These are phyloP conservation scores for Siphamia tubifer DNA, from an alignment of 2,113 vertebrate genomes.

Conservation along the genomic window DNA sequence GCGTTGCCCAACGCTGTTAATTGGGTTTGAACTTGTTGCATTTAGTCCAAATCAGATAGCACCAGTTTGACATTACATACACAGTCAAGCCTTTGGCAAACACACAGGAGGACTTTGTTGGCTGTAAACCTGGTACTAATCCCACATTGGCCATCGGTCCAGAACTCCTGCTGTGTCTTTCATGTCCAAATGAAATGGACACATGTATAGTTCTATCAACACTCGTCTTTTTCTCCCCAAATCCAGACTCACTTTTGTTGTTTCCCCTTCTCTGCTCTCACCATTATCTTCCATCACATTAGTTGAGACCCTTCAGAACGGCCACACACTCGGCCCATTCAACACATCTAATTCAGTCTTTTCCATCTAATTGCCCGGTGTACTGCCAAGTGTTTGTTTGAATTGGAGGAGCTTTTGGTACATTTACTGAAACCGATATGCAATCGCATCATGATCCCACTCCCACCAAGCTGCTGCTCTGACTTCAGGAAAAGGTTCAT, in stretches of 20 bases:
- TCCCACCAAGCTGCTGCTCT: neutral
- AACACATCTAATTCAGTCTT: slow-evolving; percentile 34
- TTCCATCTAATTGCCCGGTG: slow-evolving; percentile 27
- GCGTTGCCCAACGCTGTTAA: too few species aligned
- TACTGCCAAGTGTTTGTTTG: slow-evolving; percentile 58
- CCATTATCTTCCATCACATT: slow-evolving; percentile 8
- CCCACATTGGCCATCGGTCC: slow-evolving; percentile 16
- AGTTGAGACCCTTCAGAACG: neutral
- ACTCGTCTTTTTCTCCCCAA: neutral
- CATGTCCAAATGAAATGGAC: neutral
- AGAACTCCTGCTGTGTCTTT: neutral
- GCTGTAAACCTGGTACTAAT: slow-evolving; percentile 14
- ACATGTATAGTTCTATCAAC: neutral
- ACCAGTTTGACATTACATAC: slow-evolving; percentile 23
- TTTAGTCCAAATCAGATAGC: slow-evolving; percentile 60
- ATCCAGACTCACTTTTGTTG: neutral
- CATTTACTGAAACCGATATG: slow-evolving; percentile 27
- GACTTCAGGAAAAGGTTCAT: neutral
- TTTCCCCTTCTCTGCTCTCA: neutral
- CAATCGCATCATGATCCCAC: slow-evolving; percentile 7
- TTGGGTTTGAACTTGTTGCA: slow-evolving; percentile 38
- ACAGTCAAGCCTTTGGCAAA: slow-evolving; percentile 46
- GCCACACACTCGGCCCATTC: slow-evolving; percentile 43
- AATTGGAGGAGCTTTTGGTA: slow-evolving; percentile 30
- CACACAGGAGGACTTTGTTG: slow-evolving; percentile 48